Base-by-base conservation (phyloP, 1,140 invertebrate genomes). In the Drosophila sturtevanti region DNA sequence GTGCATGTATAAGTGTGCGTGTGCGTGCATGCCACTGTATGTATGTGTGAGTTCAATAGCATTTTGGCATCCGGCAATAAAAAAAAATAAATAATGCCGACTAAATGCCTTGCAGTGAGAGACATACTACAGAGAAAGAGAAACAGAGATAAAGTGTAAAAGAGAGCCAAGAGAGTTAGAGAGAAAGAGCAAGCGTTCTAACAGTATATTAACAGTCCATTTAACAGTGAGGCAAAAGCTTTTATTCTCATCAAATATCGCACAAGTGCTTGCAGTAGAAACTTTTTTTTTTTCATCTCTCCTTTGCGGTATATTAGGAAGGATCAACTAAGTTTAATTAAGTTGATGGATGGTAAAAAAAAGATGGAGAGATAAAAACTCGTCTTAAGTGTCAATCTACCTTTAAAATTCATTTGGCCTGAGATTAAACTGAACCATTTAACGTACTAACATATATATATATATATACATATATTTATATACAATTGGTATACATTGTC, bases 31-130 rank as follows among this genome's bases (percentile, higher is more conserved):
- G 11, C 22, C 22, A 22, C 48, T 44, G 35, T 55, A 61, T 63
- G 64, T 85, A 67, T 64, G 67, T 72, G 68, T 48, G 82, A 87
- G 82, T 87, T 87, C 82, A 87, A 87, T 87, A 87, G 76, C 82
- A 89, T 87, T 87, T 81, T 89, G 81, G 48, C 72, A 48, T 48
- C 41, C 63, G 78, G 77, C 74, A 73, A 82, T 79, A 89, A 87
- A 87, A 31, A 87, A 31, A 87, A 86, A 86, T 69, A 86, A 87
- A 79, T 87, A 87, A 86, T 79, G 68, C 78, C 78, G 77, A 62
- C 77, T 48, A 65, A 61, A 65, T 70, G 79, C 82, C 84, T 79
- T 72, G 55, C 69, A 76, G 44, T 48, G 62, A 67, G 34, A 63
- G 65, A 24, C 51, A 16, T 37, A 31, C 38, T 44, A 41, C 52